These are phyloP conservation scores for Halesus radiatus DNA, from an alignment of 1,140 invertebrate species.

Conservation along the genomic window DNA sequence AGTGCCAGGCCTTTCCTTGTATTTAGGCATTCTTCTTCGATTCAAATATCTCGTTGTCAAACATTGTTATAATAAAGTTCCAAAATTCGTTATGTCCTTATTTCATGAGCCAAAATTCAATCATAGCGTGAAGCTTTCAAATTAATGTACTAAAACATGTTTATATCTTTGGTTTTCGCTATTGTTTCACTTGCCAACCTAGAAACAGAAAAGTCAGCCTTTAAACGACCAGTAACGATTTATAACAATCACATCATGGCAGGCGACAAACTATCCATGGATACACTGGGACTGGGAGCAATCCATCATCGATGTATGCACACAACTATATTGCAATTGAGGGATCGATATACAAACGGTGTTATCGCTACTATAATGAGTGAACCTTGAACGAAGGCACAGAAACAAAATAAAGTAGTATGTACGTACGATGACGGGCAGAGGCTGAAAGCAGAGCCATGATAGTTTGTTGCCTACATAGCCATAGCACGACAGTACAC, in stretches of 20 bases:
- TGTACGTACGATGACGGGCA: conserved; percentile 26
- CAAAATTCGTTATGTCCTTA: conserved; percentile 53
- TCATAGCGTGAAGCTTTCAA: conserved; percentile 43
- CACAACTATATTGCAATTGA: conserved; percentile 17
- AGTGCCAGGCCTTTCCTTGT: conserved; percentile 36
- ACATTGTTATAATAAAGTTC: conserved; percentile 44
- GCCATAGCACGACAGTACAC: neutral
- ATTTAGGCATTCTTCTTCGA: conserved; percentile 51
- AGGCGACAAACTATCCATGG: conserved; percentile 50
- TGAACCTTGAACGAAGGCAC: conserved; percentile 39
- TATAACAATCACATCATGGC: conserved; percentile 21
- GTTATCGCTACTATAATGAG: neutral
- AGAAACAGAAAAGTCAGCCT: conserved; percentile 23
- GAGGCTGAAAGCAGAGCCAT: neutral
- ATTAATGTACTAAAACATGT: conserved; percentile 55
- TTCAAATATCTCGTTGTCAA: conserved; percentile 45
- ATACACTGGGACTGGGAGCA: conserved; percentile 24
- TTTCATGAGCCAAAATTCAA: conserved; percentile 54
- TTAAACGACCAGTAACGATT: conserved; percentile 13
- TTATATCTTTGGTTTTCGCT: conserved; percentile 50
- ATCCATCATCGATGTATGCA: conserved; percentile 14
- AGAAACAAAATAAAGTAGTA: conserved; percentile 32
- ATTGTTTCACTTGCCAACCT: conserved; percentile 35
- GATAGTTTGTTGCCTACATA: conserved; percentile 28
- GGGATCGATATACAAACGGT: conserved; percentile 35